phyloP scores from a whole-genome alignment of 2,888 invertebrate genomes.

The Tuta absoluta region DNA sequence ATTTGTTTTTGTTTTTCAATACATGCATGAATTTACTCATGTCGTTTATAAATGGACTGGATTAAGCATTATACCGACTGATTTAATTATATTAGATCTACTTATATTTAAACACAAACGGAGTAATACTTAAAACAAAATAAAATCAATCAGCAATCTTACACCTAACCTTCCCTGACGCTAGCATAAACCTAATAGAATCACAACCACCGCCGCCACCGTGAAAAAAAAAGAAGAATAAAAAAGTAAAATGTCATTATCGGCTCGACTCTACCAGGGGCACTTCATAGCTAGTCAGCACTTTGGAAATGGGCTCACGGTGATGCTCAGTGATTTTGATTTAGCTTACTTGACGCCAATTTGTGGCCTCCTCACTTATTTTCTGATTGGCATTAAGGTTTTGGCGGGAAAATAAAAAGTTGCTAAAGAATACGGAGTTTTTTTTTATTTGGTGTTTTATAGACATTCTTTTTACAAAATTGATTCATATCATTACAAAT shows the following conservation, averaged over 20 bases:
- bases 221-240: slow-evolving; percentile 63
- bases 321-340: slow-evolving; percentile 12
- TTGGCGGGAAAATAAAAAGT: background rate
- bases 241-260: slow-evolving; percentile 48
- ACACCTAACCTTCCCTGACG: slow-evolving; percentile 26
- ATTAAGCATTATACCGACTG: too few relatives aligned
- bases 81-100: background rate
- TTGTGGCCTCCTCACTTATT: background rate
- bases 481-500: too few relatives aligned
- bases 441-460: too few relatives aligned
- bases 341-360: background rate
- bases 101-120: background rate
- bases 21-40: too few relatives aligned
- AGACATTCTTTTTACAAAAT: too few relatives aligned
- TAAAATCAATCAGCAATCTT: background rate
- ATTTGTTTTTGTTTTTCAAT: too few relatives aligned
- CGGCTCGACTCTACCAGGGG: slow-evolving; percentile 41
- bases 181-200: slow-evolving; percentile 53
- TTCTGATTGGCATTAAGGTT: background rate
- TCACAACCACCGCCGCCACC: slow-evolving; percentile 52
- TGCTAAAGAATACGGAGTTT: background rate
- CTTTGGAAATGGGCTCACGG: slow-evolving; percentile 8
- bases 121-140: too few relatives aligned
- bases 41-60: too few relatives aligned
- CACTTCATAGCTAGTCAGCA: slow-evolving; percentile 10